Evolutionary conservation across 1,140 invertebrate species (phyloP), one percentile per base, ranked within the genome.

Genomic region (Dolichoris vasculosae): DNA sequence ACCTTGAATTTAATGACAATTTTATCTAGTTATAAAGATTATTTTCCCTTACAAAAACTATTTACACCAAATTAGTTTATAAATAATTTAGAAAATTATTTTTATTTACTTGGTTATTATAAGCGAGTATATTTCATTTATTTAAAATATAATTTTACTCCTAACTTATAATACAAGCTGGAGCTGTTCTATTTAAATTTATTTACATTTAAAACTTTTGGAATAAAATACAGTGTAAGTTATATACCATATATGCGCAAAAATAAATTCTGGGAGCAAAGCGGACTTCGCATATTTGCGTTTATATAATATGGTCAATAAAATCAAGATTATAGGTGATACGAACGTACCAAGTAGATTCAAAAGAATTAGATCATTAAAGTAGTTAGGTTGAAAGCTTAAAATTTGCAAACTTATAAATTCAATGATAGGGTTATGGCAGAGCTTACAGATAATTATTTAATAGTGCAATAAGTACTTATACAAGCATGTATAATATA

Each of bases 401-500:
- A 71, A 32, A 38, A 82, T 13, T 71, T 51, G 64, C 80, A 46
- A 46, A 48, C n/a, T 71, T 30, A 38, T 67, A 32, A 48, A 82
- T 20, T 17, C 40, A 35, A n/a, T 48, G n/a, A 26, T 3, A 40
- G 63, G 4, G 38, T 20, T 32, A n/a, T 17, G 7, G 8, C 17
- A 59, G 81, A 35, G 46, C 51, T 20, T 1, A 59, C n/a, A 6
- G 26, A 59, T 75, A 83, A 75, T 83, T 55, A 30, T 83, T 83
- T 40, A 76, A 26, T 17, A 76, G 73, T 82, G 81, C 82, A 82
- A 69, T 51, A 64, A 76, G 35, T 64, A 75, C 46, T 75, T 75
- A 75, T 82, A 40, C 67, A 73, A 51, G 81, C 67, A 82, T 82
- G 59, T 67, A 64, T 46, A 82, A 38, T 73, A 75, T 48, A 40